Evolutionary conservation across 2,888 invertebrate species (phyloP).

Genomic region (Drosophila peninsularis): DNA sequence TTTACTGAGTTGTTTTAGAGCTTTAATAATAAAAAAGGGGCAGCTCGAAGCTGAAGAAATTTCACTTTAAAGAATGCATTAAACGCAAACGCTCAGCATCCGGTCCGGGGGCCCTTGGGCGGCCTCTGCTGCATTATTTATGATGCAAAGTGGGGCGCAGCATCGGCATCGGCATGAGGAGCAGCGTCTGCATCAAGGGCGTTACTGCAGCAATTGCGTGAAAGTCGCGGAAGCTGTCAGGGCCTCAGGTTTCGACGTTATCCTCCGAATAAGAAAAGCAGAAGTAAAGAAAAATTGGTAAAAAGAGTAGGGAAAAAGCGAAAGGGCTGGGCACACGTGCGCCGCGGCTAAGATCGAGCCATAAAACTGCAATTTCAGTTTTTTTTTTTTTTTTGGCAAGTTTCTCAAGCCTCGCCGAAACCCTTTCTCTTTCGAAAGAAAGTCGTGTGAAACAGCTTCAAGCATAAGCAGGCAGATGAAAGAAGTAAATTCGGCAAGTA

Average conservation of each 20-base stretch:
- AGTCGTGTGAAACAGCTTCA: slow-evolving; percentile 50
- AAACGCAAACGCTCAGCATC: slow-evolving; percentile 49
- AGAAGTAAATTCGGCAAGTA: slow-evolving; percentile 46
- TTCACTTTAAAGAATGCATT: slow-evolving; percentile 78
- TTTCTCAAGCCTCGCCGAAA: slow-evolving; percentile 63
- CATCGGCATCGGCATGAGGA: neutral
- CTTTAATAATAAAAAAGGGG: slow-evolving; percentile 40
- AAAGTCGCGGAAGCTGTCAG: slow-evolving; percentile 74
- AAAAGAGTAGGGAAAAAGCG: slow-evolving; percentile 63
- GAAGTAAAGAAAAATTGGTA: slow-evolving; percentile 15
- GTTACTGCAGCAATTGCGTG: slow-evolving; percentile 64
- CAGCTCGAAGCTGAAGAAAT: slow-evolving; percentile 43
- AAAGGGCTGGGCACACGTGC: slow-evolving; percentile 74
- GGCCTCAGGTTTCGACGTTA: slow-evolving; percentile 45
- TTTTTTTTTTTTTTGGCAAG: slow-evolving; percentile 57
- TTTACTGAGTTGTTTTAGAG: slow-evolving; percentile 67
- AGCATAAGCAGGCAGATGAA: slow-evolving; percentile 4
- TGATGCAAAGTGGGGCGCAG: slow-evolving; percentile 65
- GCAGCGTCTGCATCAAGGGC: slow-evolving; percentile 51
- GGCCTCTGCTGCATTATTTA: slow-evolving; percentile 47
- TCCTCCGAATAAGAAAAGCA: slow-evolving; percentile 52
- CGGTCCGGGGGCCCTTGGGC: slow-evolving; percentile 31
- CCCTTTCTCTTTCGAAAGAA: slow-evolving; percentile 80
- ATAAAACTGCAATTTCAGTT: slow-evolving; percentile 73
- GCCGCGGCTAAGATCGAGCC: slow-evolving; percentile 52